phyloP scores from a whole-genome alignment of 2,797 vertebrate species.

The Oceanodroma leucorhoa region DNA sequence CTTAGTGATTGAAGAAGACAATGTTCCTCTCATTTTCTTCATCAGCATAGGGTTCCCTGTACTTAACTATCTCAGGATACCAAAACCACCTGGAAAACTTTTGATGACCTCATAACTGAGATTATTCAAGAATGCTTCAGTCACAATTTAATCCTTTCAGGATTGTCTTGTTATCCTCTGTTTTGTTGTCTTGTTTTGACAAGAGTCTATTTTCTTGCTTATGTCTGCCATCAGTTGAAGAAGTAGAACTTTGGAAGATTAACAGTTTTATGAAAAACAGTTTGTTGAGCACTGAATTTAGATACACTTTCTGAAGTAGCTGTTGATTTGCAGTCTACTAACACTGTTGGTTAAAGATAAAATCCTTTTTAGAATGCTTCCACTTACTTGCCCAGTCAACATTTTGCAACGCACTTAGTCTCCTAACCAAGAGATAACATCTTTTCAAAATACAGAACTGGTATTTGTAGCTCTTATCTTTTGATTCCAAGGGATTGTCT shows the following conservation, averaged over 20 bases:
- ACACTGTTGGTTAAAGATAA: neutral
- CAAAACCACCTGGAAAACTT: neutral
- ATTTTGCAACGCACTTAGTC: neutral
- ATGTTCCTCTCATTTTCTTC: neutral
- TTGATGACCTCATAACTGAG: neutral
- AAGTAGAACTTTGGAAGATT: neutral
- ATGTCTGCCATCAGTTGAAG: neutral
- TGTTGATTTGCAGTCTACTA: neutral
- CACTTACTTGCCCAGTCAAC: neutral
- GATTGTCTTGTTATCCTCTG: neutral
- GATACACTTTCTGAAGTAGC: neutral
- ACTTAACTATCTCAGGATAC: neutral
- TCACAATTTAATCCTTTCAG: neutral
- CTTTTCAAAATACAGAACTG: neutral
- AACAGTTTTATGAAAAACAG: neutral
- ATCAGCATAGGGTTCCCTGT: neutral
- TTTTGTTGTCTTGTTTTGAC: neutral
- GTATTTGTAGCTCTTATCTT: neutral
- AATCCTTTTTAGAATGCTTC: neutral
- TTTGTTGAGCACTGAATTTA: neutral
- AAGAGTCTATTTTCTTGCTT: neutral
- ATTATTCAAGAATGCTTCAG: neutral
- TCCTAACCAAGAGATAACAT: neutral
- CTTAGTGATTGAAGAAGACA: neutral
- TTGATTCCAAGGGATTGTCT: neutral